Percentiles rank a stretch among this genome's conserved stretches.
Conservation (phyloP, 2,797 vertebrate genomes). For the Smutsia gigantea region DNA sequence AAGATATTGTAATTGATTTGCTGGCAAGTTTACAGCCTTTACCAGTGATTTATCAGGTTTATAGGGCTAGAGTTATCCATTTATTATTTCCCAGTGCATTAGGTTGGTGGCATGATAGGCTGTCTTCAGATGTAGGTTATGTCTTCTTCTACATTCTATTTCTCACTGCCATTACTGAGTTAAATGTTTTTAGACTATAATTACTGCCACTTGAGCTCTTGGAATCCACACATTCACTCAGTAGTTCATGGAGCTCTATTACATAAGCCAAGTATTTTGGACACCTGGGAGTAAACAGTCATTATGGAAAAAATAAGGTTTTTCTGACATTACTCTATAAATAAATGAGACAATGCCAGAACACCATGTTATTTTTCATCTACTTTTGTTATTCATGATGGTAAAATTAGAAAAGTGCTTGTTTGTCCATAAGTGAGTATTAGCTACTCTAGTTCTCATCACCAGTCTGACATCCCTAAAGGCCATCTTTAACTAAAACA, state of each 20-base stretch:
- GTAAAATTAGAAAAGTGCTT: conserved; percentile 48
- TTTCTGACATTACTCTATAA: conserved; percentile 37
- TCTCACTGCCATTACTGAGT: conserved; percentile 53
- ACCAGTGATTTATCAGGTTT: conserved; percentile 64
- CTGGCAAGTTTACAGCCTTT: conserved; percentile 72
- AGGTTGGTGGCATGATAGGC: conserved; percentile 39
- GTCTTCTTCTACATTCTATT: conserved; percentile 51
- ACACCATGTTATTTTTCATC: background rate
- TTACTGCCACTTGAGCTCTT: conserved; percentile 62
- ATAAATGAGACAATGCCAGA: conserved; percentile 46
- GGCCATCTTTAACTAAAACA: conserved; percentile 40
- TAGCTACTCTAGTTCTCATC: conserved; percentile 34
- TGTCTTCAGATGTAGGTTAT: conserved; percentile 57
- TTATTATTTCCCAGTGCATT: conserved; percentile 69
- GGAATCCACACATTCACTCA: conserved; percentile 46
- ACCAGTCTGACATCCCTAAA: background rate
- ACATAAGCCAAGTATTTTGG: conserved; percentile 57
- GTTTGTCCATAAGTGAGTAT: conserved; percentile 16
- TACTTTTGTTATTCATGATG: conserved; percentile 38
- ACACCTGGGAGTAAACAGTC: conserved; percentile 58
- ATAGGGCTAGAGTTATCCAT: conserved; percentile 52
- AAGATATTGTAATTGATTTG: conserved; percentile 77
- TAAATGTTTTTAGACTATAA: conserved; percentile 57
- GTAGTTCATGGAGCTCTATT: conserved; percentile 35
- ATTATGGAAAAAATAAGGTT: conserved; percentile 40